Evolutionary conservation across 2,797 vertebrate species (phyloP).

Genomic region (Nyctalus aviator): DNA sequence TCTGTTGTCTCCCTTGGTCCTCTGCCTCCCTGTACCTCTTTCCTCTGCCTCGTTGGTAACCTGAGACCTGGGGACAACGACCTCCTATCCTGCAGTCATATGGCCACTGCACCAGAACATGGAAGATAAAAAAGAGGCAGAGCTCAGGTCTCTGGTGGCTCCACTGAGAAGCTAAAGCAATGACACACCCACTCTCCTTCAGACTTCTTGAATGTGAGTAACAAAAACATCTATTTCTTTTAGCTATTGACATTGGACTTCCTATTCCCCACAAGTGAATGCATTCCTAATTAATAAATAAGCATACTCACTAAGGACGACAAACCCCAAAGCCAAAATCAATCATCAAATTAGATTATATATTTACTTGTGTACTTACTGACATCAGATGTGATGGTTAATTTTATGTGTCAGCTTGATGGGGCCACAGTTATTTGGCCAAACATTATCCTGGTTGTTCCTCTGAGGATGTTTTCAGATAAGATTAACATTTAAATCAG

Average conservation of each 20-base stretch:
- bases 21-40: neutral
- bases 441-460: neutral
- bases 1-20: neutral
- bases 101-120: neutral
- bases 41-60: neutral
- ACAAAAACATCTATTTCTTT: neutral
- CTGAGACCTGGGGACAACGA: neutral
- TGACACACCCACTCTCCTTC: neutral
- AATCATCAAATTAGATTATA: neutral
- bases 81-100: neutral
- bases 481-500: neutral
- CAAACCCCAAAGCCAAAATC: neutral
- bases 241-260: neutral
- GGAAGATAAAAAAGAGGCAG: neutral
- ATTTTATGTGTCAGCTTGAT: neutral
- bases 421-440: neutral
- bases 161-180: too few relatives aligned
- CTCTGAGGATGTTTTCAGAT: neutral
- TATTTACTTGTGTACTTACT: neutral
- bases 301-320: neutral
- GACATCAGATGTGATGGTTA: neutral
- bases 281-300: neutral
- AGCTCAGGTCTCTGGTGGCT: neutral
- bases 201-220: neutral
- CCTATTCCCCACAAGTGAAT: neutral